A percentile compares a stretch with the other conserved stretches of the same genome.
Evolutionary conservation across 1,140 invertebrate species (phyloP).

Genomic region (Drosophila mojavensis): DNA sequence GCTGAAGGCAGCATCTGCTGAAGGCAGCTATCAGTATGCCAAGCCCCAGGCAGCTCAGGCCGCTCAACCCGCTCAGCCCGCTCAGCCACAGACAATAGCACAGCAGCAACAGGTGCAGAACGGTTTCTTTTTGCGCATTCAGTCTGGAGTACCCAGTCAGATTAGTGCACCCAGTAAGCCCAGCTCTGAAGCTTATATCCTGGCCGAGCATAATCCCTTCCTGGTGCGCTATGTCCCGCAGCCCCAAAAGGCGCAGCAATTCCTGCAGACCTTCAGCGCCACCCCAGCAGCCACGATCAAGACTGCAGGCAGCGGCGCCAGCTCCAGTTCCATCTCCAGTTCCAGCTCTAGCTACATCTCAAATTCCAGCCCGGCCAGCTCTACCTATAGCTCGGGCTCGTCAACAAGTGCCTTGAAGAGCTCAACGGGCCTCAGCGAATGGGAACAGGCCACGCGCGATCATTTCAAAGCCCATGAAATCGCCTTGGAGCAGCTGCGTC

Average conservation of each 20-base stretch:
- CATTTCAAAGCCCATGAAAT: constrained; percentile 77
- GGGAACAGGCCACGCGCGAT: constrained; percentile 69
- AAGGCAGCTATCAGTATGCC: constrained; percentile 40
- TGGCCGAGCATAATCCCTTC: constrained; percentile 61
- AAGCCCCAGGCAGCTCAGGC: constrained; percentile 17
- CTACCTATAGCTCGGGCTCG: constrained; percentile 4
- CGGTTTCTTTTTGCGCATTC: constrained; percentile 70
- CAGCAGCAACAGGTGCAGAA: constrained; percentile 70
- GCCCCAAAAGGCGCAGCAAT: not conserved
- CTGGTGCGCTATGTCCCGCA: constrained; percentile 54
- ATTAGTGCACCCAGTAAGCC: not conserved
- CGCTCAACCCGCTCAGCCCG: constrained; percentile 9
- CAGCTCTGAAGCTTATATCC: constrained; percentile 13
- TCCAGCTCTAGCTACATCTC: not conserved
- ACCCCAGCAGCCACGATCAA: not conserved
- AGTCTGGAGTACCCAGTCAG: constrained; percentile 40
- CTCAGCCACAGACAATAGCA: constrained; percentile 28
- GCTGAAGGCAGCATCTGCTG: not conserved
- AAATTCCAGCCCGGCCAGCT: not conserved
- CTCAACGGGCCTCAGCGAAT: constrained; percentile 37
- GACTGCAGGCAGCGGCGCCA: not conserved
- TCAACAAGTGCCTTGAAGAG: not conserved
- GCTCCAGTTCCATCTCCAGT: not conserved
- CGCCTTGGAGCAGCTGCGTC: constrained; percentile 73
- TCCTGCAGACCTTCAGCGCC: not conserved